Evolutionary conservation across 1,140 invertebrate species (phyloP).

Genomic region (Ptiloglossa arizonensis): DNA sequence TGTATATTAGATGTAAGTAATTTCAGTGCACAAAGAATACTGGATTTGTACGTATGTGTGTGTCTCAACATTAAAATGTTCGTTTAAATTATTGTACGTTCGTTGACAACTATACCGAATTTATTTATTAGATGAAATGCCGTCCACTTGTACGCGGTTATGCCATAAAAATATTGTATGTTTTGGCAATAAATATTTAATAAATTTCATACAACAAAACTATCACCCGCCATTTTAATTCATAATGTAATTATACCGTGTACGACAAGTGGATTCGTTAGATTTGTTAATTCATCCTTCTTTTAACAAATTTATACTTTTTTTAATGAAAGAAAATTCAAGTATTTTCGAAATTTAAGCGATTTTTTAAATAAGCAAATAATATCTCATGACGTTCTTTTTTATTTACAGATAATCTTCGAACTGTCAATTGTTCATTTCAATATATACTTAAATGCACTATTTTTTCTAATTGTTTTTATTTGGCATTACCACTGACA

Average conservation of each 20-base stretch:
- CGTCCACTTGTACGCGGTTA: constrained; percentile 36
- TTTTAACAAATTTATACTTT: not conserved
- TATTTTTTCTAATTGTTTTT: too few species aligned
- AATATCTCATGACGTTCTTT: too few species aligned
- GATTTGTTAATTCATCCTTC: not conserved
- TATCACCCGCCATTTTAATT: not conserved
- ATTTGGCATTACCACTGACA: too few species aligned
- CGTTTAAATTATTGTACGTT: not conserved
- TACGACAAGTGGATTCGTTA: not conserved
- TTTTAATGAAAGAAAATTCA: too few species aligned
- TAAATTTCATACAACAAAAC: constrained; percentile 38
- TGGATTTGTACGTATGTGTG: not conserved
- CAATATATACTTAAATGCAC: not conserved
- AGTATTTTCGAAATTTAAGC: too few species aligned
- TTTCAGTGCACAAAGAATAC: constrained; percentile 24
- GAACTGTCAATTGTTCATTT: too few species aligned
- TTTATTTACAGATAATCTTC: too few species aligned
- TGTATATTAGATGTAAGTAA: constrained; percentile 19
- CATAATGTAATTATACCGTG: not conserved
- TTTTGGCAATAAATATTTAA: constrained; percentile 13
- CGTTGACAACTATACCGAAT: constrained; percentile 3
- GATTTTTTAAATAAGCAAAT: too few species aligned
- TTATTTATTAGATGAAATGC: constrained; percentile 32
- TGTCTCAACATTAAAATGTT: not conserved
- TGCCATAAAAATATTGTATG: constrained; percentile 14